Conservation (phyloP, 2,113 vertebrate species). For the Anseranas semipalmata region DNA sequence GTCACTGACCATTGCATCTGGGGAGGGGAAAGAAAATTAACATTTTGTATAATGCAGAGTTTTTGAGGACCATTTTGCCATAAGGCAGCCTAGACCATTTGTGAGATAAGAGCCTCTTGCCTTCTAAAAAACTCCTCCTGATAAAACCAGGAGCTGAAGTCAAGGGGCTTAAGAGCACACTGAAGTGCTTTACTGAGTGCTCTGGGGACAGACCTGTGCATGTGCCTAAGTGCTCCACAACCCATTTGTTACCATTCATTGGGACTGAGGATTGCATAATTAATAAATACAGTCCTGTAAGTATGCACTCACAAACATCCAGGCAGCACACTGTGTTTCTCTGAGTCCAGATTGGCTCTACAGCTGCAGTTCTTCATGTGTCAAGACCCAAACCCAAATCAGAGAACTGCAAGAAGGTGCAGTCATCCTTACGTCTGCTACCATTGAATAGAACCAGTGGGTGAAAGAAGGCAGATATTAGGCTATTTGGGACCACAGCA, state of each 20-base stretch:
- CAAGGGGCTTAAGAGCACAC: not conserved
- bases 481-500: not conserved
- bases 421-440: not conserved
- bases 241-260: not conserved
- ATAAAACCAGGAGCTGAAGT: not conserved
- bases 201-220: not conserved
- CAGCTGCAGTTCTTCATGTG: not conserved
- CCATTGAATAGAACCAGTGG: fast-evolving
- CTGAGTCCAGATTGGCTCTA: not conserved
- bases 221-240: not conserved
- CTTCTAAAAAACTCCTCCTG: not conserved
- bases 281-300: not conserved
- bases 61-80: not conserved
- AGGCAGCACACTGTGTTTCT: not conserved
- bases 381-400: not conserved
- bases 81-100: not conserved
- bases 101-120: not conserved
- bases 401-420: not conserved
- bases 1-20: not conserved
- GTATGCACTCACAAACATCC: not conserved
- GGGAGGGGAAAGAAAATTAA: not conserved
- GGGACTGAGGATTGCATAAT: not conserved
- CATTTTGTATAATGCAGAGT: not conserved
- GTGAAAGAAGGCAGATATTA: not conserved
- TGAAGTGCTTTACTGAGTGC: not conserved